A percentile compares a stretch with the other conserved stretches of the same genome.
phyloP scores from a whole-genome alignment of 2,888 invertebrate genomes.

The Drosophila rellima region DNA sequence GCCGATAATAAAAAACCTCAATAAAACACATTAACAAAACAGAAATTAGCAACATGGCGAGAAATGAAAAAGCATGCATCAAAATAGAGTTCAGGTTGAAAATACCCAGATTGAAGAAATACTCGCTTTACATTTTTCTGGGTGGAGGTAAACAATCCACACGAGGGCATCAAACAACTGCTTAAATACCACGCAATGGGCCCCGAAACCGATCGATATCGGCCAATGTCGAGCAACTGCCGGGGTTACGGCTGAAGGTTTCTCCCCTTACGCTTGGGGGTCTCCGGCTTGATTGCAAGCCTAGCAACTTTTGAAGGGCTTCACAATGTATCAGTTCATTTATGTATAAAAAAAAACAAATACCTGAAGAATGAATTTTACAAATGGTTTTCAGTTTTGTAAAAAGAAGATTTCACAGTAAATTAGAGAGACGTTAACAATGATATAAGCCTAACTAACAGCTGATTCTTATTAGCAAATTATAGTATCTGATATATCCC shows the following conservation, averaged over 20 bases:
- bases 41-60: constrained; percentile 70
- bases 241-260: constrained; percentile 36
- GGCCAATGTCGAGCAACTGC: constrained; percentile 56
- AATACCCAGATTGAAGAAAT: constrained; percentile 4
- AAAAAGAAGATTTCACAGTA: neutral
- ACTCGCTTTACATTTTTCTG: neutral
- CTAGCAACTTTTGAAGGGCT: constrained; percentile 35
- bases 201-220: constrained; percentile 44
- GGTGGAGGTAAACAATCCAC: neutral
- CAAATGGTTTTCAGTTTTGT: neutral
- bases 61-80: constrained; percentile 51
- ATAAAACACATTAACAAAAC: constrained; percentile 61
- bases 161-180: constrained; percentile 6
- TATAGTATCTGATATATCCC: too few relatives aligned
- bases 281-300: neutral
- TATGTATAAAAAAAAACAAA: too few relatives aligned
- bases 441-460: constrained; percentile 3
- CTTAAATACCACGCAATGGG: constrained; percentile 17
- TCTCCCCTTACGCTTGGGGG: neutral
- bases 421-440: constrained; percentile 2
- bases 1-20: constrained; percentile 69
- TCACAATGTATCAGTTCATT: constrained; percentile 19
- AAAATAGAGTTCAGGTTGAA: constrained; percentile 8
- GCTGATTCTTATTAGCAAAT: constrained; percentile 9
- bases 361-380: neutral